These are phyloP conservation scores for Plectus sambesii DNA, from an alignment of 1,140 invertebrate genomes.

Conservation along the genomic window DNA sequence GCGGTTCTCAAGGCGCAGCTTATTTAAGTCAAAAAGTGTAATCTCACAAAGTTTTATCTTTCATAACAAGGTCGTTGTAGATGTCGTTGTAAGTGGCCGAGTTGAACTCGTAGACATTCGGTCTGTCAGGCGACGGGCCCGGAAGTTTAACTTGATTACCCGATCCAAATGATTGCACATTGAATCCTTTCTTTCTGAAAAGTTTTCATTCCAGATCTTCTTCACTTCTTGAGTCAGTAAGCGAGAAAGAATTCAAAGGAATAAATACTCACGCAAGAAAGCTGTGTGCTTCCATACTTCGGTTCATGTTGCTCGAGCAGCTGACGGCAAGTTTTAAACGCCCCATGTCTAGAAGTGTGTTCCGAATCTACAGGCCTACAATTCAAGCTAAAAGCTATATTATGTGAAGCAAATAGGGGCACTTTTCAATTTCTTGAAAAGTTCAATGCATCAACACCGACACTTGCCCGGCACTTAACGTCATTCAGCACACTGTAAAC, in stretches of 20 bases:
- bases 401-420: too few relatives aligned
- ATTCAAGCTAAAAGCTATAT: too few relatives aligned
- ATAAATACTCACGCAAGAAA: conserved; percentile 60
- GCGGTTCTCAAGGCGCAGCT: background rate
- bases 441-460: too few relatives aligned
- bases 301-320: conserved; percentile 97
- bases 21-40: conserved; percentile 4
- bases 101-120: conserved; percentile 96
- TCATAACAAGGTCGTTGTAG: conserved; percentile 75
- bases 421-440: too few relatives aligned
- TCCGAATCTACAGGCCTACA: too few relatives aligned
- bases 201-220: background rate
- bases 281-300: conserved; percentile 97
- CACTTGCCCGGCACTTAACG: too few relatives aligned
- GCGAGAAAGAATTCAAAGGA: background rate
- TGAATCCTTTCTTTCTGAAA: conserved; percentile 83
- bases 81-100: conserved; percentile 84
- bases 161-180: conserved; percentile 89
- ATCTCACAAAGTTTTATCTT: conserved; percentile 50
- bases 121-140: conserved; percentile 79
- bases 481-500: too few relatives aligned
- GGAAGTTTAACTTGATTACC: conserved; percentile 87
- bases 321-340: conserved; percentile 63
- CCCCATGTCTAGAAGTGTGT: too few relatives aligned
- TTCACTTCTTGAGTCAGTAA: background rate